phyloP scores from a whole-genome alignment of 2,797 vertebrate species.

The Myotis planiceps region DNA sequence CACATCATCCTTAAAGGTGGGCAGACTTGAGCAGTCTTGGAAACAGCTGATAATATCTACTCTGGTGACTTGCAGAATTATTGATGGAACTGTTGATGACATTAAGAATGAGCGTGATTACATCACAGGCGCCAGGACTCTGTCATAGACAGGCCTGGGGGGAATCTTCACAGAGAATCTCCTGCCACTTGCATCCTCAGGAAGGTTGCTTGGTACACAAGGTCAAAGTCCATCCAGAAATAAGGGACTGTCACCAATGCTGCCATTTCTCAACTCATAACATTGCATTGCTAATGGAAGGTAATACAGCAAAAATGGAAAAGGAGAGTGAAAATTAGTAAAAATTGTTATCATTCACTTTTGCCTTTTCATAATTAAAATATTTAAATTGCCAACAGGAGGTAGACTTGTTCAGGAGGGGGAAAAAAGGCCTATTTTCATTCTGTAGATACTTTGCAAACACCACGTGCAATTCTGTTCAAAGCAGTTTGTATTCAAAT shows the following conservation, averaged over 20 bases:
- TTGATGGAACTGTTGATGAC: neutral
- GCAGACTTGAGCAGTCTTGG: neutral
- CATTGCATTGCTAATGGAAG: neutral
- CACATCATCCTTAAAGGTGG: neutral
- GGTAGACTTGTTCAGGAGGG: neutral
- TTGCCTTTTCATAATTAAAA: neutral
- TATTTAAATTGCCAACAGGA: neutral
- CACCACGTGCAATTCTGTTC: neutral
- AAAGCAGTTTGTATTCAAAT: neutral
- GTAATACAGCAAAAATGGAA: neutral
- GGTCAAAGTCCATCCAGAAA: conserved; percentile 27
- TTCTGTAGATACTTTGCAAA: neutral
- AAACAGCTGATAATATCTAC: neutral
- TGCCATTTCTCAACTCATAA: neutral
- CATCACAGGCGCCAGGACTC: neutral
- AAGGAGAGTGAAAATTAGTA: neutral
- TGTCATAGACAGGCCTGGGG: neutral
- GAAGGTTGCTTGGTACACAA: neutral
- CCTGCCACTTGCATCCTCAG: neutral
- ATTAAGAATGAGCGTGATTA: neutral
- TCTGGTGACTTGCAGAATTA: neutral
- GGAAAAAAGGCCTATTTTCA: neutral
- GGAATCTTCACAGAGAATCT: neutral
- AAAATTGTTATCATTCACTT: neutral
- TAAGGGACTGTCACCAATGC: neutral